These are phyloP conservation scores for Gephyroberyx darwinii DNA, from an alignment of 2,797 vertebrate species.

Conservation along the genomic window DNA sequence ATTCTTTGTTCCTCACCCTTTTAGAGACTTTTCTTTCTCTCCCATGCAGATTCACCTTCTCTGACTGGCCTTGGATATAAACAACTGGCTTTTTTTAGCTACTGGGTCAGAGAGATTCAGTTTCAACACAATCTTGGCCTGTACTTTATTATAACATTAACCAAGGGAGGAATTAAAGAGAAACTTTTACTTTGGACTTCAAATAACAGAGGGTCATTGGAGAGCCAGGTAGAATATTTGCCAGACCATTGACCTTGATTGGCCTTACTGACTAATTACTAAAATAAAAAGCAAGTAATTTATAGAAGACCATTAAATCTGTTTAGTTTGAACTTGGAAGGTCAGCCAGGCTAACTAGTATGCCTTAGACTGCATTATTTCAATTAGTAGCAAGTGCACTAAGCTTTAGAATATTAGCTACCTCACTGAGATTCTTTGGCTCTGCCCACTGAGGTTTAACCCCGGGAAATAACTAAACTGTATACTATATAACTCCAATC, in stretches of 20 bases:
- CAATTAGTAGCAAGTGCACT: too few species aligned
- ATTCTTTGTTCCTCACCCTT: neutral
- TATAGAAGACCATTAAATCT: too few species aligned
- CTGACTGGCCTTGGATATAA: slow-evolving; percentile 28
- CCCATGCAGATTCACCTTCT: slow-evolving; percentile 10
- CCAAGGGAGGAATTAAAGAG: neutral
- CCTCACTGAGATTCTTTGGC: too few species aligned
- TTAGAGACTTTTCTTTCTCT: neutral
- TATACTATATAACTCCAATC: neutral
- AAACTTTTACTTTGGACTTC: neutral
- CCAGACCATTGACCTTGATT: neutral
- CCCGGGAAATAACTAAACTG: too few species aligned
- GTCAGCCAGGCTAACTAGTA: too few species aligned
- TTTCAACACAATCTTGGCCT: slow-evolving; percentile 47
- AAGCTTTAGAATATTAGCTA: too few species aligned
- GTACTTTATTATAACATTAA: neutral
- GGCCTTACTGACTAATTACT: neutral
- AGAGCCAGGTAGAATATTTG: neutral
- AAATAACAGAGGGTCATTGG: neutral
- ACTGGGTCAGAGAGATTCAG: slow-evolving; percentile 55
- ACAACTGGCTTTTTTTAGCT: slow-evolving; percentile 69
- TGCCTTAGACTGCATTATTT: too few species aligned
- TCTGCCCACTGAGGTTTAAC: too few species aligned
- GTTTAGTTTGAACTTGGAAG: too few species aligned
- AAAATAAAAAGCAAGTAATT: too few species aligned